A percentile compares a stretch with the other conserved stretches of the same genome.
These are phyloP conservation scores for Avahi laniger DNA, from an alignment of 2,797 vertebrate species.

Conservation along the genomic window DNA sequence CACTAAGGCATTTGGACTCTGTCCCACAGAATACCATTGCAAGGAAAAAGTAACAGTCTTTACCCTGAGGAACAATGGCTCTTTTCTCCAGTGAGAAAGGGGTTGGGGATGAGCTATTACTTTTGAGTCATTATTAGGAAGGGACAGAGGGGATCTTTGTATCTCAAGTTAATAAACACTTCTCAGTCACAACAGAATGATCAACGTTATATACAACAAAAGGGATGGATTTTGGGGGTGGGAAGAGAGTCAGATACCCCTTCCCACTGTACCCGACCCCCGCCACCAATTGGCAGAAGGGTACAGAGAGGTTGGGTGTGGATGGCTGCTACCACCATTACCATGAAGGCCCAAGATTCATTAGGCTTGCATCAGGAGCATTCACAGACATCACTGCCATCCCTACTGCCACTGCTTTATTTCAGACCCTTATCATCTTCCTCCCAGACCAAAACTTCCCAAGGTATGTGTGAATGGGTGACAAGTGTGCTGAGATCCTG, in stretches of 20 bases:
- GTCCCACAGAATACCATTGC: not conserved
- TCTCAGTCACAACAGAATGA: constrained; percentile 30
- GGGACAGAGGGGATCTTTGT: not conserved
- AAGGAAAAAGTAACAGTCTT: not conserved
- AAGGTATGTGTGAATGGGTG: not conserved
- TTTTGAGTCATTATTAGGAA: not conserved
- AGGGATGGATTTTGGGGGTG: not conserved
- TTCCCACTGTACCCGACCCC: not conserved
- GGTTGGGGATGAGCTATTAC: not conserved
- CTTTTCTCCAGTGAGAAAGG: constrained; percentile 22
- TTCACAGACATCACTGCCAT: not conserved
- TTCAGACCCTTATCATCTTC: not conserved
- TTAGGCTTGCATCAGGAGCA: not conserved
- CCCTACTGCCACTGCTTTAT: not conserved
- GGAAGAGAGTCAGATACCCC: not conserved
- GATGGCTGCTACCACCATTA: not conserved
- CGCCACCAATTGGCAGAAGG: not conserved
- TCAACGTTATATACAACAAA: not conserved
- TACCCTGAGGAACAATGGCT: not conserved
- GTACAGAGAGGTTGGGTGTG: not conserved
- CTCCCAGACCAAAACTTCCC: not conserved
- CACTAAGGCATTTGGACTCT: not conserved
- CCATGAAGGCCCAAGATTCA: not conserved
- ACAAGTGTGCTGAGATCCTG: not conserved
- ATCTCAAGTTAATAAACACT: not conserved